These are phyloP conservation scores for Loripinus fragilis DNA, from an alignment of 2,888 invertebrate species.

Conservation along the genomic window DNA sequence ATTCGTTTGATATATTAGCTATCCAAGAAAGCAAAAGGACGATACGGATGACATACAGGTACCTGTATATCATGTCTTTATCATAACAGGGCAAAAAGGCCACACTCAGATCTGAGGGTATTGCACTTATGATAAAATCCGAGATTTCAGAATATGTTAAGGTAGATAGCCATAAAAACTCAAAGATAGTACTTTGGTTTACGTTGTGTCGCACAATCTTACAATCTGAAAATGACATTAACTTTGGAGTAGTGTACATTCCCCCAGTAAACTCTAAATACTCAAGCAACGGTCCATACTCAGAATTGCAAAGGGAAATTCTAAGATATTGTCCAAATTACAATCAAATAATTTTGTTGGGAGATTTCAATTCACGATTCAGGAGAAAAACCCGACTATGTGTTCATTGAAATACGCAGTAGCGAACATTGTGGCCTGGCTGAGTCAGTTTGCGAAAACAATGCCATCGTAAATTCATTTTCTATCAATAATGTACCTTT, in stretches of 20 bases:
- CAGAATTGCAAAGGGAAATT: neutral
- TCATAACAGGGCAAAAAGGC: too few species aligned
- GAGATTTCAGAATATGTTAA: too few species aligned
- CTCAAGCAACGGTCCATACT: neutral
- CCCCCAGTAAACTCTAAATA: neutral
- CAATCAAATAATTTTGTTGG: neutral
- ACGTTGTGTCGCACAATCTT: too few species aligned
- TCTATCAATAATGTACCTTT: neutral
- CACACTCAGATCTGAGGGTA: too few species aligned
- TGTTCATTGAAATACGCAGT: neutral
- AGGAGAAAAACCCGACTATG: neutral
- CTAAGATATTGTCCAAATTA: neutral
- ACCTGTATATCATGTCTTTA: too few species aligned
- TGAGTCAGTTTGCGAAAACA: neutral
- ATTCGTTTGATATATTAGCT: too few species aligned
- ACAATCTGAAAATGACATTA: too few species aligned
- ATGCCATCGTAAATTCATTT: neutral
- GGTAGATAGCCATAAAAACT: too few species aligned
- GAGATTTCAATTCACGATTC: neutral
- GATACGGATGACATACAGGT: too few species aligned
- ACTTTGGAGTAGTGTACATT: neutral
- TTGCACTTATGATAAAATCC: too few species aligned
- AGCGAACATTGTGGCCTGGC: neutral
- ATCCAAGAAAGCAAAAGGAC: too few species aligned
- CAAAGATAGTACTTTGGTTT: too few species aligned